Conservation (phyloP, 1,140 invertebrate species). For the Globodera ellingtonae region DNA sequence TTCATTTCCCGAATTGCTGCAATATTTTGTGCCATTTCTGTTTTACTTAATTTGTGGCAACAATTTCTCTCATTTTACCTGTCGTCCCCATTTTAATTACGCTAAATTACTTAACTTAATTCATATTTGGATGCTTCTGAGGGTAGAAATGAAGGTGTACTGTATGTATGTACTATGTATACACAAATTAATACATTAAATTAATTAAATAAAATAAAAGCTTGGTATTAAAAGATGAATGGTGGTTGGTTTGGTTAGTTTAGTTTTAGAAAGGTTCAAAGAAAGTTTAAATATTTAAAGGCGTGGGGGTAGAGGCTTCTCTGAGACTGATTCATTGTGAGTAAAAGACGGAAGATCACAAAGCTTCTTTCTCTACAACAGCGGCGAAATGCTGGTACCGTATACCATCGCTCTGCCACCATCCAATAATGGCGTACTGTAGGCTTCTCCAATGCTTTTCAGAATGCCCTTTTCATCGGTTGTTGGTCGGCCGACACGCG, state of each 20-base stretch:
- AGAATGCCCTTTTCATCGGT: neutral
- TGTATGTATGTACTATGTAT: neutral
- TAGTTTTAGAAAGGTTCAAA: too few species aligned
- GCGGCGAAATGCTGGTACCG: too few species aligned
- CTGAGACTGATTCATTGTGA: too few species aligned
- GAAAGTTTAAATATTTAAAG: too few species aligned
- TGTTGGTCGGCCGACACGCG: neutral
- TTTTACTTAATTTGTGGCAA: neutral
- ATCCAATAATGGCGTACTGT: neutral
- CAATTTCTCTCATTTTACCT: neutral
- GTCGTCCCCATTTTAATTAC: neutral
- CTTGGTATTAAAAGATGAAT: neutral
- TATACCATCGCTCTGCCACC: too few species aligned
- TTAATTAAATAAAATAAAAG: neutral
- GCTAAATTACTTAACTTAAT: neutral
- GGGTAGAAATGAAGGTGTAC: neutral
- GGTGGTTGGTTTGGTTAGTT: too few species aligned
- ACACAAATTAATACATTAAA: neutral
- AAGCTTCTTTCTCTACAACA: too few species aligned
- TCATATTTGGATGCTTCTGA: neutral
- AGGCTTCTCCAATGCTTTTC: too few species aligned
- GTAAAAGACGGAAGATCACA: too few species aligned
- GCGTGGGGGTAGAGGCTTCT: too few species aligned
- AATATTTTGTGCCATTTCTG: slow-evolving; percentile 11
- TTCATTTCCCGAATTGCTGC: neutral